A percentile compares a stretch with the other conserved stretches of the same genome.
Conservation (phyloP, 2,888 invertebrate genomes). For the Drosophila ezoana region DNA sequence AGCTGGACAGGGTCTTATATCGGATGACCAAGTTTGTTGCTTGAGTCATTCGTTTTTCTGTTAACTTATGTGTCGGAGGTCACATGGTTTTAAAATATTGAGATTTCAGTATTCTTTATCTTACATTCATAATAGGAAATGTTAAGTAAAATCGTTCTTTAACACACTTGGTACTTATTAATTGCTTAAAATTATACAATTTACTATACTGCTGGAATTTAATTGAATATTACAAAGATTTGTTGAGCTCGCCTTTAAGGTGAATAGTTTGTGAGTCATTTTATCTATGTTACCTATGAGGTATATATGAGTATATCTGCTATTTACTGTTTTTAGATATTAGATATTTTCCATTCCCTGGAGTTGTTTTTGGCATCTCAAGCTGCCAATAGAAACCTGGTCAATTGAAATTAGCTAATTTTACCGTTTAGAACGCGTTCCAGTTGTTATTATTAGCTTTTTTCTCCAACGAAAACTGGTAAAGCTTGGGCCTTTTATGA, state of each 20-base stretch:
- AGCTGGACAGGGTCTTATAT: not conserved
- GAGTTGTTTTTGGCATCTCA: not conserved
- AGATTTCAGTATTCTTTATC: not conserved
- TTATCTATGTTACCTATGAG: not conserved
- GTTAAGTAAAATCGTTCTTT: no score
- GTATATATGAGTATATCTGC: no score
- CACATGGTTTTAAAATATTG: not conserved
- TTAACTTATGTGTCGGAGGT: not conserved
- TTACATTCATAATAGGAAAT: not conserved
- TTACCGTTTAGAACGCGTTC: no score
- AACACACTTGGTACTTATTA: not conserved
- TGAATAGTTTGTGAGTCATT: not conserved
- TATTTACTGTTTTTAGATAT: no score
- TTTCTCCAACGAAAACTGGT: not conserved
- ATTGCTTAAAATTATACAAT: not conserved
- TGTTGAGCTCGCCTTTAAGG: not conserved
- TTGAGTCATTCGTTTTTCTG: conserved; percentile 24
- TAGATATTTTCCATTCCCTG: not conserved
- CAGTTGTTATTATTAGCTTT: conserved; percentile 4
- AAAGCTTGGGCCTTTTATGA: conserved; percentile 5
- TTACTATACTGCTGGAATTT: not conserved
- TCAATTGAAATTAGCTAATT: no score
- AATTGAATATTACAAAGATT: not conserved
- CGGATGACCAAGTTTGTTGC: conserved; percentile 20
- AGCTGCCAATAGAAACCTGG: no score